Conservation (phyloP, 2,113 vertebrate genomes). For the Nyctereutes procyonoides region DNA sequence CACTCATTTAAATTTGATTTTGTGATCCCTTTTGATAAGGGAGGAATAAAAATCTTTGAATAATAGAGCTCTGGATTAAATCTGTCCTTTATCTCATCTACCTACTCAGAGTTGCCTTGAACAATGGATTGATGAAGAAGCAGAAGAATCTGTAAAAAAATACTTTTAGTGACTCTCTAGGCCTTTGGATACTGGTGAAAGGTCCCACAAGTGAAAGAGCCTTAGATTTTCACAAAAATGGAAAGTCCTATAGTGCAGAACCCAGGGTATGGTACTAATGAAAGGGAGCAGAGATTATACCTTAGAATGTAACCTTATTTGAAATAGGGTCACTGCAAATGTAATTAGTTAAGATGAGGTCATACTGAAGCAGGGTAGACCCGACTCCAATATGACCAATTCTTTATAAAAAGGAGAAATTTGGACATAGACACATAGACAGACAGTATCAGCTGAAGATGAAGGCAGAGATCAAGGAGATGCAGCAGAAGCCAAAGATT, state of each 20-base stretch:
- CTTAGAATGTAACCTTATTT: neutral
- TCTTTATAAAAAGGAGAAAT: neutral
- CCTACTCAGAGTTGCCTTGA: neutral
- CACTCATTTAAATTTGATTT: slow-evolving; percentile 41
- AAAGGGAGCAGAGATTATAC: neutral
- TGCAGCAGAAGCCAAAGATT: neutral
- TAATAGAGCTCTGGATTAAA: neutral
- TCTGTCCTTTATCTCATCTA: neutral
- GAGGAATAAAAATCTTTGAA: neutral
- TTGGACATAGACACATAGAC: neutral
- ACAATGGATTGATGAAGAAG: neutral
- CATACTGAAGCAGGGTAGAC: neutral
- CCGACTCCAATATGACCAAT: neutral
- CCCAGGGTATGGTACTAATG: neutral
- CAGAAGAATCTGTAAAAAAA: neutral
- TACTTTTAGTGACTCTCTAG: neutral
- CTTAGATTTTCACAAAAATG: neutral
- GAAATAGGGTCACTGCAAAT: neutral
- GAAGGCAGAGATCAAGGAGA: neutral
- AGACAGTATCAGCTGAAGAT: neutral
- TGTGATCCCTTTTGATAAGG: neutral
- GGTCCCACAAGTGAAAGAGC: neutral
- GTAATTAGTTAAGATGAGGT: neutral
- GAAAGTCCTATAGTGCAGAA: neutral
- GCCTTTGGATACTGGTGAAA: neutral